A percentile compares a stretch with the other conserved stretches of the same genome.
Conservation (phyloP, 1,140 invertebrate genomes). For the Leptinotarsa texana region DNA sequence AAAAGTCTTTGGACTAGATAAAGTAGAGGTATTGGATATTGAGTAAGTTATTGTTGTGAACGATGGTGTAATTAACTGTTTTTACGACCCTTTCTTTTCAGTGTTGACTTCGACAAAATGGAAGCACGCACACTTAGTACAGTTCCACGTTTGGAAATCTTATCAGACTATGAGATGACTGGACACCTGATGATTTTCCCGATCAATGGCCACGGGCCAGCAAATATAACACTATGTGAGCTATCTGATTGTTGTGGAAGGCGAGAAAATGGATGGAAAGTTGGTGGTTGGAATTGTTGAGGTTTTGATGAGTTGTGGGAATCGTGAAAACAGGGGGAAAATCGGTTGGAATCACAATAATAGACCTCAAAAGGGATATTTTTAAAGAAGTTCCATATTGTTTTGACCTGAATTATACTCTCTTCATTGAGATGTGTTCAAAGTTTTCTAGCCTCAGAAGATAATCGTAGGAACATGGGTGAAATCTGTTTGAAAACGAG, state of each 20-base stretch:
- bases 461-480: too few species aligned
- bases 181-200: background rate
- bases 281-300: background rate
- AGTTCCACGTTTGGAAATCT: background rate
- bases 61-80: background rate
- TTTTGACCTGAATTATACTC: too few species aligned
- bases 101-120: constrained; percentile 6
- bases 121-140: background rate
- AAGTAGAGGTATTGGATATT: background rate
- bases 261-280: too few species aligned
- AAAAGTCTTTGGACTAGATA: background rate
- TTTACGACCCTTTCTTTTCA: background rate
- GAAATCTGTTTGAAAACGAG: too few species aligned
- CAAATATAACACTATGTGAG: constrained; percentile 16
- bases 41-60: constrained; percentile 10
- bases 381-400: too few species aligned
- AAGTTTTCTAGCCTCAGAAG: too few species aligned
- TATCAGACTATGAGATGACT: background rate
- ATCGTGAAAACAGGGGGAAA: too few species aligned
- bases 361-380: too few species aligned
- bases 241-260: background rate
- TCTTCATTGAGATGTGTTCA: too few species aligned
- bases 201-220: background rate
- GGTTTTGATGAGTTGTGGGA: background rate
- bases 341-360: too few species aligned